Evolutionary conservation across 2,797 vertebrate species (phyloP).

Genomic region (Scolopax bukidnonensis): DNA sequence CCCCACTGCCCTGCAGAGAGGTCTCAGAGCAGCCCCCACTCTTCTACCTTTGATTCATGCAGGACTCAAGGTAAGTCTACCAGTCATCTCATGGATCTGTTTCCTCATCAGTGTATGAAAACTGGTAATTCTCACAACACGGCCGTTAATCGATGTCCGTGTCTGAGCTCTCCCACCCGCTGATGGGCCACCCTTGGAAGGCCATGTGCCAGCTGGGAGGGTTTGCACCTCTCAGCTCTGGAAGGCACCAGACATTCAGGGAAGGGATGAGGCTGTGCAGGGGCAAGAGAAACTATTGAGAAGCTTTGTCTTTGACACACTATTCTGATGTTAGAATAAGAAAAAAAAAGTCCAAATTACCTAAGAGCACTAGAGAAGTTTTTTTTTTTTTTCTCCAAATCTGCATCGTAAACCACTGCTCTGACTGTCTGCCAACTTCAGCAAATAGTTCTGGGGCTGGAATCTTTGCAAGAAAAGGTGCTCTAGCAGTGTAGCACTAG

Average conservation of each 20-base stretch:
- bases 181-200: background rate
- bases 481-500: background rate
- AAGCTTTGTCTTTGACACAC: background rate
- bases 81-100: background rate
- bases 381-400: background rate
- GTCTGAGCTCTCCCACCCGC: background rate
- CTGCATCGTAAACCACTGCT: background rate
- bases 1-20: background rate
- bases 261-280: background rate
- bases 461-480: background rate
- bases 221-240: background rate
- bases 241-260: background rate
- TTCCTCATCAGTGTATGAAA: background rate
- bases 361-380: background rate
- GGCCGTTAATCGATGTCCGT: background rate
- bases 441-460: background rate
- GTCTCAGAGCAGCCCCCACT: background rate
- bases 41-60: background rate
- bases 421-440: background rate
- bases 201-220: background rate
- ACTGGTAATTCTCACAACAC: background rate
- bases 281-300: background rate
- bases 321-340: background rate
- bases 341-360: background rate
- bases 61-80: background rate